phyloP scores from a whole-genome alignment of 2,113 vertebrate species.

The Macrotis lagotis region DNA sequence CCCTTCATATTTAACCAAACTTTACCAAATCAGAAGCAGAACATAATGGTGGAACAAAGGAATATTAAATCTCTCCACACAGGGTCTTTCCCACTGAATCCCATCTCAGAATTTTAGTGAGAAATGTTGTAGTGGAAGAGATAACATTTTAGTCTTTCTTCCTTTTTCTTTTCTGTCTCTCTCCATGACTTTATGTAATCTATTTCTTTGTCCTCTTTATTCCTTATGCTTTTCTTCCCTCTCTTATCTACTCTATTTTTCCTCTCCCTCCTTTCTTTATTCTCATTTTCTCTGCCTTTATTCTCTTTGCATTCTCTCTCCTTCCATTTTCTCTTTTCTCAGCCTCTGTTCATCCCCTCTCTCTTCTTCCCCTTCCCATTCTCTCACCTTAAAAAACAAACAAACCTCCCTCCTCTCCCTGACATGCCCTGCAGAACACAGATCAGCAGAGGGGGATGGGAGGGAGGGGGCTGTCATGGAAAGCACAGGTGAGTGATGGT shows the following conservation, averaged over 20 bases:
- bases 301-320: neutral
- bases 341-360: neutral
- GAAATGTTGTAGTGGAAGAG: neutral
- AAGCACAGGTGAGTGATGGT: constrained; percentile 58
- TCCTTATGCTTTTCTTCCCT: neutral
- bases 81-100: neutral
- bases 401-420: constrained; percentile 21
- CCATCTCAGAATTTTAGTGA: neutral
- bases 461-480: constrained; percentile 62
- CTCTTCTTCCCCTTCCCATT: neutral
- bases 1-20: neutral
- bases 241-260: neutral
- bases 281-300: neutral
- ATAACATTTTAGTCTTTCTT: neutral
- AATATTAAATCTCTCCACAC: neutral
- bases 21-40: neutral
- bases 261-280: neutral
- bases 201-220: neutral
- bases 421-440: constrained; percentile 43
- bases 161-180: neutral
- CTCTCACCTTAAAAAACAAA: neutral
- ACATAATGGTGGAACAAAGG: neutral
- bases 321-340: too few relatives aligned
- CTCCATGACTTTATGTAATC: neutral
- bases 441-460: constrained; percentile 58